phyloP scores from a whole-genome alignment of 1,140 invertebrate species.

The Drosophila sucinea region DNA sequence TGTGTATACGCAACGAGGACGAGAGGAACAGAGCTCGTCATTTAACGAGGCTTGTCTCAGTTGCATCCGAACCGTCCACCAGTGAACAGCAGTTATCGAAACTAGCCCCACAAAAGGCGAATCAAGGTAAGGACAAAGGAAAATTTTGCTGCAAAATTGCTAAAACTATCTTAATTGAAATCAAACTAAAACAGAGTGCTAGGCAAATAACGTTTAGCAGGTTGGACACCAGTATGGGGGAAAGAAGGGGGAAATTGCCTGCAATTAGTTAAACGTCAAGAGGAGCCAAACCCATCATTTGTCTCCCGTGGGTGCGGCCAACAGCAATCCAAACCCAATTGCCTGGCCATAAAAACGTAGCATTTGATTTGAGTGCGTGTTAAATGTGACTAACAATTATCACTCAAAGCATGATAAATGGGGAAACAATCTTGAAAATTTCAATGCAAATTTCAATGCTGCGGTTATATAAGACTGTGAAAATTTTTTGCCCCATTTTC shows the following conservation, averaged over 20 bases:
- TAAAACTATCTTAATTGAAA: constrained; percentile 42
- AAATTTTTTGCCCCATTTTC: constrained; percentile 76
- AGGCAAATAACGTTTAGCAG: background rate
- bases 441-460: constrained; percentile 34
- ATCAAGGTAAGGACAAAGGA: constrained; percentile 53
- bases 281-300: constrained; percentile 33
- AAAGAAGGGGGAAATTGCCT: background rate
- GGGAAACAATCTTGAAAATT: constrained; percentile 12
- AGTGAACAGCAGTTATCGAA: constrained; percentile 68
- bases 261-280: constrained; percentile 46
- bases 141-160: constrained; percentile 1
- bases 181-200: constrained; percentile 34
- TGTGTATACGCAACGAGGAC: constrained; percentile 66
- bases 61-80: constrained; percentile 81
- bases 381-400: constrained; percentile 51
- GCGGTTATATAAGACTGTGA: constrained; percentile 71
- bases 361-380: constrained; percentile 70
- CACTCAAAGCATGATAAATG: too few species aligned
- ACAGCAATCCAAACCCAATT: constrained; percentile 48
- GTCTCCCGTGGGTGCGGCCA: constrained; percentile 57
- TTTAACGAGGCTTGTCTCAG: constrained; percentile 76
- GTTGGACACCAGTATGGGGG: background rate
- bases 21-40: constrained; percentile 60
- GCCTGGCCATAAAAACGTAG: constrained; percentile 29
- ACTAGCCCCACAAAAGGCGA: constrained; percentile 54